Evolutionary conservation across 2,797 vertebrate genomes (phyloP).

Genomic region (Lepilemur septentrionalis): DNA sequence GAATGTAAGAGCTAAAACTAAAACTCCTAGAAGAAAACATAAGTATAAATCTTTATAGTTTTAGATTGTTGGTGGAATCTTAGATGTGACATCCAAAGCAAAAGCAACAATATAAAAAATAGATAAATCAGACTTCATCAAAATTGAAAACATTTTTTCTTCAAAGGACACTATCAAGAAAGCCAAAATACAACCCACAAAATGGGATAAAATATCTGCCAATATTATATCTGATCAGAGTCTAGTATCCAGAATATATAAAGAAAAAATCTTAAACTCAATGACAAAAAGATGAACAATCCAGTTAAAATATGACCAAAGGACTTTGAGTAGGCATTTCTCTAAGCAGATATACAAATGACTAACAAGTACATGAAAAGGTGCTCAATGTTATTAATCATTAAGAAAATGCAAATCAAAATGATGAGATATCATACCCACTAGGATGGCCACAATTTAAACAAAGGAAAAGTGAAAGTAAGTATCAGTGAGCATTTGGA

Average conservation of each 20-base stretch:
- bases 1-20: background rate
- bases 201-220: background rate
- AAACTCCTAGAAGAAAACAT: background rate
- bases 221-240: background rate
- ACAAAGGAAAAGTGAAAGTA: background rate
- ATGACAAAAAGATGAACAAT: background rate
- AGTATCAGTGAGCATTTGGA: background rate
- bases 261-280: background rate
- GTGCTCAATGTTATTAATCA: background rate
- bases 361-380: background rate
- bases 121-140: background rate
- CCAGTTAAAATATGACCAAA: background rate
- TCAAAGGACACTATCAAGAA: background rate
- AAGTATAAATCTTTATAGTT: background rate
- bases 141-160: slow-evolving; percentile 1
- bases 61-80: background rate
- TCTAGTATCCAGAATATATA: background rate
- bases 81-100: background rate
- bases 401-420: background rate
- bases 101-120: background rate
- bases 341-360: background rate
- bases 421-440: background rate
- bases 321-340: background rate
- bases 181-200: background rate
- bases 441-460: background rate